Conservation (phyloP, 2,113 vertebrate species). For the Erpornis zantholeuca region DNA sequence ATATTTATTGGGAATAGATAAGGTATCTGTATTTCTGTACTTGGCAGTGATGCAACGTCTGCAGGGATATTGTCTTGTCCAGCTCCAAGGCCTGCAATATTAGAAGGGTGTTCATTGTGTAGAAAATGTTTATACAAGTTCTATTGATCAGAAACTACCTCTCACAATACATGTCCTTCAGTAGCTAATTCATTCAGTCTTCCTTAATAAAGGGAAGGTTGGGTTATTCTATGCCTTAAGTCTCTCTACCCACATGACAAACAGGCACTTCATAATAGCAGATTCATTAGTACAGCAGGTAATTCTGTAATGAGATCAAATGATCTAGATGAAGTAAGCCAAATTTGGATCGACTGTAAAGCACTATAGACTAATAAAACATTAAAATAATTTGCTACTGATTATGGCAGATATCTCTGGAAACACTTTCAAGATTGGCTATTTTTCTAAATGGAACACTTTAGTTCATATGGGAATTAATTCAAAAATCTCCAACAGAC, state of each 20-base stretch:
- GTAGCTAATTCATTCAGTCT: background rate
- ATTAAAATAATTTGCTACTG: constrained; percentile 11
- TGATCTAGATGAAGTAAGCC: background rate
- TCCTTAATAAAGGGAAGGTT: background rate
- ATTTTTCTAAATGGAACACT: constrained; percentile 14
- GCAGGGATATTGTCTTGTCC: background rate
- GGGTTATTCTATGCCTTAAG: background rate
- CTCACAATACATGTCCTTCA: background rate
- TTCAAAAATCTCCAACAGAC: background rate
- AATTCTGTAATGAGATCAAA: background rate
- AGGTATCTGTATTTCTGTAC: background rate
- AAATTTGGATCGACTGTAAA: background rate
- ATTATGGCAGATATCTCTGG: constrained; percentile 8
- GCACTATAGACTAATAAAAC: constrained; percentile 13
- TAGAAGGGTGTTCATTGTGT: background rate
- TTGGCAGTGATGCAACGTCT: background rate
- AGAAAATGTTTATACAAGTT: background rate
- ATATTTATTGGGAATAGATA: background rate
- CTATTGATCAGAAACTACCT: background rate
- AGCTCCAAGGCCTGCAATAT: background rate
- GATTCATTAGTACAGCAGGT: background rate
- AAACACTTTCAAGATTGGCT: constrained; percentile 13
- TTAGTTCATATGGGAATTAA: background rate
- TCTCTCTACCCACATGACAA: background rate
- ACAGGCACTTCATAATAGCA: background rate